Conservation (phyloP, 2,888 invertebrate genomes). For the Eulithis prunata region DNA sequence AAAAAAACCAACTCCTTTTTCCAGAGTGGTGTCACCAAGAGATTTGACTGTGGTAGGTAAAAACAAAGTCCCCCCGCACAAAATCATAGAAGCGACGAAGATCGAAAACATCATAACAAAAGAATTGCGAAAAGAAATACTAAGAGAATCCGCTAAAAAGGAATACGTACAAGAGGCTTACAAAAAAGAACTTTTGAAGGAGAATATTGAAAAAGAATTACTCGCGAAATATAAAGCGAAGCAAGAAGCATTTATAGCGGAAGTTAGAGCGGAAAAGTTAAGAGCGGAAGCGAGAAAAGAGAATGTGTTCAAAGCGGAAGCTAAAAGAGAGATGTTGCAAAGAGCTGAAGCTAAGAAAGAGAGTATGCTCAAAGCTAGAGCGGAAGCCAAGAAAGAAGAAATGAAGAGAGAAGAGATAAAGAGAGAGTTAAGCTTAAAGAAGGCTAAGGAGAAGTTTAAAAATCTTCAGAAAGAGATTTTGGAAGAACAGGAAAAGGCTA, state of each 20-base stretch:
- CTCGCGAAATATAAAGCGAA: conserved; percentile 19
- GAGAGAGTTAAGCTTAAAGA: conserved; percentile 31
- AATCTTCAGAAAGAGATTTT: conserved; percentile 38
- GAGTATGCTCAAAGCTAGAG: conserved; percentile 19
- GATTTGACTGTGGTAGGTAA: conserved; percentile 71
- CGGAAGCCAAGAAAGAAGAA: conserved; percentile 34
- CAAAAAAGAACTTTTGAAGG: conserved; percentile 35
- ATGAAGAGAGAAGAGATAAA: conserved; percentile 29
- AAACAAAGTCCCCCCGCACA: conserved; percentile 62
- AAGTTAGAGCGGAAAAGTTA: conserved; percentile 20
- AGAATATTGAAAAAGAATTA: conserved; percentile 35
- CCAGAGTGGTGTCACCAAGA: conserved; percentile 72
- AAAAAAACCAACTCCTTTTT: background rate
- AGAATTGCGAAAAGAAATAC: conserved; percentile 42
- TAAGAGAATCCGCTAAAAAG: conserved; percentile 27
- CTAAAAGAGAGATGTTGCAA: conserved; percentile 17
- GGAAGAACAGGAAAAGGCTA: conserved; percentile 38
- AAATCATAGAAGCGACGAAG: conserved; percentile 40
- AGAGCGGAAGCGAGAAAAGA: conserved; percentile 24
- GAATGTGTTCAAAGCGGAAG: conserved; percentile 26
- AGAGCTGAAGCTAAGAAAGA: conserved; percentile 27
- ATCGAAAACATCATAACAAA: conserved; percentile 35
- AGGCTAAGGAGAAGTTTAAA: conserved; percentile 35
- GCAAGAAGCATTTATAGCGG: conserved; percentile 21
- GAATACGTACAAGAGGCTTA: conserved; percentile 26